phyloP scores from a whole-genome alignment of 2,888 invertebrate genomes.

The Lutraria lutraria region DNA sequence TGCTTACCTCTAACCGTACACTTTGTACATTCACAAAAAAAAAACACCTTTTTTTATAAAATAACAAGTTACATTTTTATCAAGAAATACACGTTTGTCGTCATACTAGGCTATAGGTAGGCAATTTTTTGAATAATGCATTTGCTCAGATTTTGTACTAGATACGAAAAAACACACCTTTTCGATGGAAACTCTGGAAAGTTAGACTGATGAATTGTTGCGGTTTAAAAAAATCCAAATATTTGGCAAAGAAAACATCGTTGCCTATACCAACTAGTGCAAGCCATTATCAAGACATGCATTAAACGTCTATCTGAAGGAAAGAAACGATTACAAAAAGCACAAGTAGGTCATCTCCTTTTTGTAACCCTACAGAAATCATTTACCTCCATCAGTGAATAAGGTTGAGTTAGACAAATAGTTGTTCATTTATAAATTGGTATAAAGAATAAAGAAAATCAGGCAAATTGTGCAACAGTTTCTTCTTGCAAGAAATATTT shows the following conservation, averaged over 20 bases:
- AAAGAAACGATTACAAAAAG: neutral
- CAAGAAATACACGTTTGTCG: neutral
- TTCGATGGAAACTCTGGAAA: neutral
- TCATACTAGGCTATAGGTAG: too few species aligned
- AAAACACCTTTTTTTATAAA: neutral
- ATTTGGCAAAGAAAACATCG: neutral
- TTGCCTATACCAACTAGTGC: neutral
- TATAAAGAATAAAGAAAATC: too few species aligned
- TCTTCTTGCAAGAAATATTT: too few species aligned
- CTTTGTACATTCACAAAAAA: conserved; percentile 35
- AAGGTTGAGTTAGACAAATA: neutral
- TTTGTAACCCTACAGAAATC: neutral
- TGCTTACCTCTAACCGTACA: neutral
- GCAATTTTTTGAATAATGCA: neutral
- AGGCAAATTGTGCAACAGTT: too few species aligned
- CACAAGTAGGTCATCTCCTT: neutral
- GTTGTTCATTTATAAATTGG: neutral
- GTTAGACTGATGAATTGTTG: neutral
- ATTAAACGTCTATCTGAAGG: neutral
- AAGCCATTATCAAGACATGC: neutral
- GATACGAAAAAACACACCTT: neutral
- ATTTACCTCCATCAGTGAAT: conserved; percentile 6
- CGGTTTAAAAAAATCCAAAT: neutral
- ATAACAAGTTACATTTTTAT: conserved; percentile 17
- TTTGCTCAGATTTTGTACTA: neutral